A percentile compares a stretch with the other conserved stretches of the same genome.
These are phyloP conservation scores for Drosophila paranaensis DNA, from an alignment of 2,888 invertebrate genomes.

Conservation along the genomic window DNA sequence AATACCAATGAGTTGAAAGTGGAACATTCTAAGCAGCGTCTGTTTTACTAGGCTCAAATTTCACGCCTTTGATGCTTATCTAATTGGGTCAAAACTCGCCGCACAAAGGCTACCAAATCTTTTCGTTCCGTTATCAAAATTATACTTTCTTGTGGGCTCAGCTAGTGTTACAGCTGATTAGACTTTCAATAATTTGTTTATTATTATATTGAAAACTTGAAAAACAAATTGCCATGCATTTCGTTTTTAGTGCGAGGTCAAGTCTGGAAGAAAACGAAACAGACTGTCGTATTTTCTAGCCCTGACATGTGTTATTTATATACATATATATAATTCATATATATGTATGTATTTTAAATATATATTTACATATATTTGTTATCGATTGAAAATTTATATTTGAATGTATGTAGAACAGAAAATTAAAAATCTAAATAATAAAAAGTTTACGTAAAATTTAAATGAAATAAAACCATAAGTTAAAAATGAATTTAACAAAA, in stretches of 20 bases:
- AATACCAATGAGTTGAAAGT: not conserved
- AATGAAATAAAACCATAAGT: too few relatives aligned
- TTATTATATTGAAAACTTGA: not conserved
- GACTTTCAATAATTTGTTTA: not conserved
- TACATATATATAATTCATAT: too few relatives aligned
- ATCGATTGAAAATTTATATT: too few relatives aligned
- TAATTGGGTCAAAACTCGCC: constrained; percentile 43
- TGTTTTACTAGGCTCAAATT: constrained; percentile 8
- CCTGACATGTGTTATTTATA: not conserved
- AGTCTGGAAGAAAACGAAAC: not conserved
- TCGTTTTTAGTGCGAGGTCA: not conserved
- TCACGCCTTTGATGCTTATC: constrained; percentile 52
- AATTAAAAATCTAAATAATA: too few relatives aligned
- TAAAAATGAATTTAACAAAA: too few relatives aligned
- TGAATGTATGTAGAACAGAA: too few relatives aligned
- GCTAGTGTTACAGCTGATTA: constrained; percentile 4
- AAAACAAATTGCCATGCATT: not conserved
- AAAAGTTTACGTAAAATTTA: too few relatives aligned
- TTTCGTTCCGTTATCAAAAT: not conserved
- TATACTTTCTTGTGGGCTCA: not conserved
- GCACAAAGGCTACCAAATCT: constrained; percentile 6
- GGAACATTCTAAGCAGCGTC: constrained; percentile 12
- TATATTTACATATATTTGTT: too few relatives aligned
- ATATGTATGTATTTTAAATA: too few relatives aligned
- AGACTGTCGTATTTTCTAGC: not conserved